A percentile compares a stretch with the other conserved stretches of the same genome.
phyloP scores from a whole-genome alignment of 1,140 invertebrate genomes.

The Phthorimaea operculella region DNA sequence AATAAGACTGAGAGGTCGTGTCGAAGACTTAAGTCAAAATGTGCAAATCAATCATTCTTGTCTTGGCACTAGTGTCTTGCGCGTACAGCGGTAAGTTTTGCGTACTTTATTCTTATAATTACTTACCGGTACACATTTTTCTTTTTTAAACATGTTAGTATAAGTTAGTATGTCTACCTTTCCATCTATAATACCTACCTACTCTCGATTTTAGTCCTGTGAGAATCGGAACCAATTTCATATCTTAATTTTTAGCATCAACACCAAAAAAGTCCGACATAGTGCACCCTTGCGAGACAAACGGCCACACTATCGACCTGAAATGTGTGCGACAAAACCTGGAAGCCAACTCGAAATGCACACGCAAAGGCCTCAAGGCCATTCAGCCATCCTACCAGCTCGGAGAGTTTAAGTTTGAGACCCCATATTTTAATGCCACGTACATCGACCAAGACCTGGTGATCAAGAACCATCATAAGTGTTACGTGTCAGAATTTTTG shows the following conservation, averaged over 20 bases:
- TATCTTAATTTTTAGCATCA: background rate
- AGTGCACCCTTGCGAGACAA: background rate
- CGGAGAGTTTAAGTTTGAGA: slow-evolving; percentile 24
- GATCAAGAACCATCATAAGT: slow-evolving; percentile 37
- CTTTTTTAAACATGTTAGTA: too few species aligned
- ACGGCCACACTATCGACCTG: slow-evolving; percentile 25
- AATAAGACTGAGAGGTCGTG: background rate
- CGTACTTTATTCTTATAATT: background rate
- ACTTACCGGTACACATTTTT: too few species aligned
- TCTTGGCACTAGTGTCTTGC: background rate
- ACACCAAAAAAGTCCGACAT: background rate
- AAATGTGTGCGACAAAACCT: slow-evolving; percentile 30
- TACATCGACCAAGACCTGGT: slow-evolving; percentile 36
- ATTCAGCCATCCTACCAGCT: slow-evolving; percentile 27
- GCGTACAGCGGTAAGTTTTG: background rate
- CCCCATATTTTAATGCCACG: slow-evolving; percentile 42
- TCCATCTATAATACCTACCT: background rate
- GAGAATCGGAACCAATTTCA: background rate
- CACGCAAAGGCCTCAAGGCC: slow-evolving; percentile 16
- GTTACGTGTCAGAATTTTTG: slow-evolving; percentile 39
- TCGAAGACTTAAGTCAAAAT: background rate
- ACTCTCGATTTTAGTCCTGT: too few species aligned
- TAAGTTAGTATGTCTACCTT: too few species aligned
- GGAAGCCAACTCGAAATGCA: slow-evolving; percentile 32
- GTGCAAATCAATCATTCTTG: background rate